Conservation (phyloP, 2,888 invertebrate genomes). For the Himalopsyche tibetana region DNA sequence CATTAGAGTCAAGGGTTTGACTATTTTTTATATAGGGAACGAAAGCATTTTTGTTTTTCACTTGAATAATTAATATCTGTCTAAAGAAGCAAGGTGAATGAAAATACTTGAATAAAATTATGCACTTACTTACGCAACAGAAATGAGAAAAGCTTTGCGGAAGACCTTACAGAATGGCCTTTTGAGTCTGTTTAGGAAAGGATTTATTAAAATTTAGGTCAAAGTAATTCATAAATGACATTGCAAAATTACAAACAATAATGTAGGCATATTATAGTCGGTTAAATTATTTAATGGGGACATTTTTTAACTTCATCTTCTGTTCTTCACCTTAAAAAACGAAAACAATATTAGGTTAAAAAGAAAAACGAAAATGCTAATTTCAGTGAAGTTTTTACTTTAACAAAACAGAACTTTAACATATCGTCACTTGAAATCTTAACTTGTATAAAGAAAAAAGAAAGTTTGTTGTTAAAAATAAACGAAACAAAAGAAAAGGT, state of each 20-base stretch:
- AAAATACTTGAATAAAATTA: not conserved
- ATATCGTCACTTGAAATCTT: no score
- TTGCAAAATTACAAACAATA: not conserved
- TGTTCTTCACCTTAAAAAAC: no score
- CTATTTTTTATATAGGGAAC: no score
- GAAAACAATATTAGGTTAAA: no score
- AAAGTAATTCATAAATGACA: not conserved
- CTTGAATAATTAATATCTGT: not conserved
- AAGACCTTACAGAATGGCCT: not conserved
- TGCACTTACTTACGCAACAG: not conserved
- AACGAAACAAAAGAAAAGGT: no score
- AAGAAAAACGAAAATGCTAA: no score
- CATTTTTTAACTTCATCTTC: not conserved
- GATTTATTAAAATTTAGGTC: not conserved
- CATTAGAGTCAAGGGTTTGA: no score
- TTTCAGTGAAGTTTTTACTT: no score
- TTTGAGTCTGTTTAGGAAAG: not conserved
- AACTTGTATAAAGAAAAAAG: no score
- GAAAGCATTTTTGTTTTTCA: no score
- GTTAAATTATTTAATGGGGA: not conserved
- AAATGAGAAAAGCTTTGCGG: not conserved
- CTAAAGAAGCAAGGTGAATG: not conserved
- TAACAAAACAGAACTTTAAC: no score
- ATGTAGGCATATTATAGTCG: not conserved
- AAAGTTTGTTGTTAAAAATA: no score